Conservation (phyloP, 2,888 invertebrate genomes). For the Oxycera nigricornis region DNA sequence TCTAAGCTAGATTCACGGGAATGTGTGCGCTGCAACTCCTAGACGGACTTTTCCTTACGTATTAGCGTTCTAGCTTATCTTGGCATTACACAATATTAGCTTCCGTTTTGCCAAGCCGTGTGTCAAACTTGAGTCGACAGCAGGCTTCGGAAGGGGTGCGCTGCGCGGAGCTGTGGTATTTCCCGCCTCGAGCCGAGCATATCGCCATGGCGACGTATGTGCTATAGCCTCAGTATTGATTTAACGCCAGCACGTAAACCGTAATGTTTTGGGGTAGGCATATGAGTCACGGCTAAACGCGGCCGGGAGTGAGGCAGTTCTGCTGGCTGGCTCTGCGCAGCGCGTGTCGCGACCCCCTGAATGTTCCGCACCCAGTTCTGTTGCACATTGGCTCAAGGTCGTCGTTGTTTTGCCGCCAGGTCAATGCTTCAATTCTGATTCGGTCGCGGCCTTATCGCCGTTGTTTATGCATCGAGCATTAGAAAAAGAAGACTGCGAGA, state of each 20-base stretch:
- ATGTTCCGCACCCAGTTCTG: not conserved
- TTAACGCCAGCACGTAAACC: not conserved
- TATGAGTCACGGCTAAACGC: not conserved
- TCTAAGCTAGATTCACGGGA: too few relatives aligned
- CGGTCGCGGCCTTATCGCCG: not conserved
- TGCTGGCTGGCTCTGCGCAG: not conserved
- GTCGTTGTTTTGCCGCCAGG: constrained; percentile 15
- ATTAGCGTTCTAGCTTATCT: too few relatives aligned
- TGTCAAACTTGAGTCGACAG: too few relatives aligned
- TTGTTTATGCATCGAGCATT: not conserved
- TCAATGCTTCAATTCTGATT: constrained; percentile 24
- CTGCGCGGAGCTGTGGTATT: not conserved
- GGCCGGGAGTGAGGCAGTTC: not conserved
- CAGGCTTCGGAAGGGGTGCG: not conserved
- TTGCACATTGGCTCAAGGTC: constrained; percentile 10
- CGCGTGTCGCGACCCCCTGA: not conserved
- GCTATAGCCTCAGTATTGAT: too few relatives aligned
- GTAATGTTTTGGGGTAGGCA: not conserved
- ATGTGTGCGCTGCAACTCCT: too few relatives aligned
- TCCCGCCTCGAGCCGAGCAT: not conserved
- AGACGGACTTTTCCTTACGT: too few relatives aligned
- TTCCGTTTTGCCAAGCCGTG: too few relatives aligned
- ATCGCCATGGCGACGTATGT: too few relatives aligned
- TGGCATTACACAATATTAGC: too few relatives aligned
- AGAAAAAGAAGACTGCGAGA: not conserved